A percentile compares a stretch with the other conserved stretches of the same genome.
These are phyloP conservation scores for Cheilosia grossa DNA, from an alignment of 2,888 invertebrate species.

Conservation along the genomic window DNA sequence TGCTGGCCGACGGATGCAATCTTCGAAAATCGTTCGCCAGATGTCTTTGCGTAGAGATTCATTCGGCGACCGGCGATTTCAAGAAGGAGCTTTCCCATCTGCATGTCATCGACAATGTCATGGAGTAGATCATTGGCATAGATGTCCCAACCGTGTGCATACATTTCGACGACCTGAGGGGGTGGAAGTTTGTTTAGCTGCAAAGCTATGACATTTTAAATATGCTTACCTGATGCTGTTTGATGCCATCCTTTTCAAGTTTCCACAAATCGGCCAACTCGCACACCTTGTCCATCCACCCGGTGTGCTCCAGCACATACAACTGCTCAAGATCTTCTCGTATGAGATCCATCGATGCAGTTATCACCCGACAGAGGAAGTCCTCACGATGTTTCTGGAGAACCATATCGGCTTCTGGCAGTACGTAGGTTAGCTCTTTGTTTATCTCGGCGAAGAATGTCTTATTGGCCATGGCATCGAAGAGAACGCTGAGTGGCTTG, in stretches of 20 bases:
- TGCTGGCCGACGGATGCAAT: conserved; percentile 91
- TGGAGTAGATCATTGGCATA: conserved; percentile 87
- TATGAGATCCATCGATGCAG: conserved; percentile 89
- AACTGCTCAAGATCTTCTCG: conserved; percentile 85
- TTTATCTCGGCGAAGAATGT: conserved; percentile 83
- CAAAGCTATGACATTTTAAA: background rate
- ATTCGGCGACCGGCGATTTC: conserved; percentile 92
- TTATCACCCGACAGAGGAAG: conserved; percentile 89
- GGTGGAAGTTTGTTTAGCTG: background rate
- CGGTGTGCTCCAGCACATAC: conserved; percentile 84
- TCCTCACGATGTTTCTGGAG: conserved; percentile 88
- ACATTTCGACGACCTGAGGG: conserved; percentile 85
- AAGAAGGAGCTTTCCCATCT: conserved; percentile 88
- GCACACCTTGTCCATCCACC: conserved; percentile 90
- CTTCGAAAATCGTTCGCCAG: conserved; percentile 86
- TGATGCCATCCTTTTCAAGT: conserved; percentile 88
- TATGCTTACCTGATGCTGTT: conserved; percentile 89
- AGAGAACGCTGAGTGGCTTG: conserved; percentile 90
- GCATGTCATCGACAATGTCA: conserved; percentile 88
- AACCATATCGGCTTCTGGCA: conserved; percentile 88
- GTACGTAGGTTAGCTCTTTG: conserved; percentile 85
- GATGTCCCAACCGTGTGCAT: conserved; percentile 86
- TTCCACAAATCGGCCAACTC: conserved; percentile 90
- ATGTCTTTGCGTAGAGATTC: conserved; percentile 86
- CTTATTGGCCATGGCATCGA: conserved; percentile 88